A percentile compares a stretch with the other conserved stretches of the same genome.
Conservation (phyloP, 2,113 vertebrate genomes). For the Poecilia latipinna region DNA sequence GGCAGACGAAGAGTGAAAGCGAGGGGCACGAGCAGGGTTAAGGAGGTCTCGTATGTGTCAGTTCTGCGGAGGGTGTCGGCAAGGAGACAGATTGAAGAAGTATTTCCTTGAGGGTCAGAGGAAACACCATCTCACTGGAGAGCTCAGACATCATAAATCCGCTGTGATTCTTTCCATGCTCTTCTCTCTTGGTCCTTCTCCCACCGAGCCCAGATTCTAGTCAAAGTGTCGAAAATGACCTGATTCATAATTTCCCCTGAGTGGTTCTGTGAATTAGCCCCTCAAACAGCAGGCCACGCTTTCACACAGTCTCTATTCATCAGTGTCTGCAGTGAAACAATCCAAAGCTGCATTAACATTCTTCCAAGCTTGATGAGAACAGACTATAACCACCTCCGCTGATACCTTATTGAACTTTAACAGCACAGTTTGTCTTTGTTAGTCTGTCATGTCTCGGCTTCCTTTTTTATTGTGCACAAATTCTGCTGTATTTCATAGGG, state of each 20-base stretch:
- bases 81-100: constrained; percentile 67
- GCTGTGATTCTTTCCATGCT: constrained; percentile 70
- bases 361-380: constrained; percentile 15
- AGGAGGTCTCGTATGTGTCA: constrained; percentile 54
- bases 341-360: constrained; percentile 31
- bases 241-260: constrained; percentile 65
- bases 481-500: constrained; percentile 26
- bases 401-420: constrained; percentile 43
- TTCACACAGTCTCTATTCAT: constrained; percentile 51
- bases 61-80: constrained; percentile 56
- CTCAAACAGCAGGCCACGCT: constrained; percentile 41
- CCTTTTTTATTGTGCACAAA: constrained; percentile 18
- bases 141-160: constrained; percentile 74
- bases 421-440: constrained; percentile 13
- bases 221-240: constrained; percentile 56
- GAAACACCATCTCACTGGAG: constrained; percentile 70
- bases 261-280: constrained; percentile 45
- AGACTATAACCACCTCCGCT: constrained; percentile 18
- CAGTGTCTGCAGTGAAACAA: constrained; percentile 38
- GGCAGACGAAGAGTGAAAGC: constrained; percentile 38
- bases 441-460: constrained; percentile 31
- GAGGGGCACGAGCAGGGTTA: constrained; percentile 29
- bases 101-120: constrained; percentile 72
- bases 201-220: constrained; percentile 24
- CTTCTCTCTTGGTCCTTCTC: constrained; percentile 17